Evolutionary conservation across 2,113 vertebrate species (phyloP).

Genomic region (Eulemur rufifrons): DNA sequence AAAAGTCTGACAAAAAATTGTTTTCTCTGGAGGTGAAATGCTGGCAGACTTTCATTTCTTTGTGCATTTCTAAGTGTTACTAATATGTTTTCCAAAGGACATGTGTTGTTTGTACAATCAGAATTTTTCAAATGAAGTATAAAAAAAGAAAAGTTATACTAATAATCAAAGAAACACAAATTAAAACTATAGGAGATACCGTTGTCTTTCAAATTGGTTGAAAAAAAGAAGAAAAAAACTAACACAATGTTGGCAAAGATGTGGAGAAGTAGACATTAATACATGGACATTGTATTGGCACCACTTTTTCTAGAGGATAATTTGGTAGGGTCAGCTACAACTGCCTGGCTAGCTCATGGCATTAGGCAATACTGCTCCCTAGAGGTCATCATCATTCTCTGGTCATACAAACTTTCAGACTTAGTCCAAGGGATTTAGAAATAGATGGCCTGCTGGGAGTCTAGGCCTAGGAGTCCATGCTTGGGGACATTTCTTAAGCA

Average conservation of each 20-base stretch:
- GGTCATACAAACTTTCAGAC: neutral
- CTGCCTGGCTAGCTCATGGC: neutral
- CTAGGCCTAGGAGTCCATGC: neutral
- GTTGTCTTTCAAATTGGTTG: neutral
- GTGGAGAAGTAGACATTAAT: neutral
- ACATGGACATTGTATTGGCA: neutral
- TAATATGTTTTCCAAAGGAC: neutral
- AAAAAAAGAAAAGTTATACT: neutral
- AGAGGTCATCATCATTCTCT: neutral
- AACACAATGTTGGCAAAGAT: neutral
- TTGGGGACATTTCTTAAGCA: neutral
- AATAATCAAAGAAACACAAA: neutral
- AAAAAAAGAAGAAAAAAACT: neutral
- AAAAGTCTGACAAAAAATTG: neutral
- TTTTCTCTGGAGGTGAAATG: conserved; percentile 16
- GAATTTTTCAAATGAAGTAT: neutral
- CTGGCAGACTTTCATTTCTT: neutral
- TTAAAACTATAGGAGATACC: neutral
- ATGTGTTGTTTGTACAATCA: neutral
- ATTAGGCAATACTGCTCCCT: conserved; percentile 34
- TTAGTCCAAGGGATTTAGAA: neutral
- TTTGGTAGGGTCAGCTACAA: neutral
- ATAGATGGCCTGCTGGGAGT: neutral
- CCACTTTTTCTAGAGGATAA: neutral
- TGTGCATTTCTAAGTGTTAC: neutral